phyloP scores from a whole-genome alignment of 1,140 invertebrate species.

The Bombus waltoni region DNA sequence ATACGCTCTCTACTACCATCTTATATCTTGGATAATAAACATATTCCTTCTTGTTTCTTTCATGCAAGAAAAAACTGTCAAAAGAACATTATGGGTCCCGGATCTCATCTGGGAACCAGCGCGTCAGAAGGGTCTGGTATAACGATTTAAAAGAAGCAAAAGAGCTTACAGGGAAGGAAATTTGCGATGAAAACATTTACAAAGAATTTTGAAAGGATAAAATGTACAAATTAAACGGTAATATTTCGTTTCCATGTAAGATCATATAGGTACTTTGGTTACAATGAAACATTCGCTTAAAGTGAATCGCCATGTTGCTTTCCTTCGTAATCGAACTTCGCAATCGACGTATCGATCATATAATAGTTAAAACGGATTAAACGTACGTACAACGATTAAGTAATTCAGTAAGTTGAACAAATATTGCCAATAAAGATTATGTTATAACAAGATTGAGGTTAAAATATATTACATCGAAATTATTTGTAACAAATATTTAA shows the following conservation, averaged over 20 bases:
- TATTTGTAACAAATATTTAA: not conserved
- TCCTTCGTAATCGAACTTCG: no score
- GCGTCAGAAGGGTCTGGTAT: slow-evolving; percentile 5
- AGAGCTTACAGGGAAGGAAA: not conserved
- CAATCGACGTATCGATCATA: no score
- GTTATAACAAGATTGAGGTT: not conserved
- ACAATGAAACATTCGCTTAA: not conserved
- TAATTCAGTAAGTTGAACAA: not conserved
- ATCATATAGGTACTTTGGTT: not conserved
- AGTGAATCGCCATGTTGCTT: not conserved
- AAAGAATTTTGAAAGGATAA: slow-evolving; percentile 41
- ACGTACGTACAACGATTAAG: no score
- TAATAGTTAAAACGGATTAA: no score
- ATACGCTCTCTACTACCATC: not conserved
- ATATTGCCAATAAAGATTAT: not conserved
- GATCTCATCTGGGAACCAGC: slow-evolving; percentile 58
- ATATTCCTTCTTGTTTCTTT: slow-evolving; percentile 4
- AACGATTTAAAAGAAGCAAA: slow-evolving; percentile 45
- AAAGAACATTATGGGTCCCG: slow-evolving; percentile 40
- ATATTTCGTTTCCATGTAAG: not conserved
- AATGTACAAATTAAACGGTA: not conserved
- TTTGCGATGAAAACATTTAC: not conserved
- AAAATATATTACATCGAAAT: not conserved
- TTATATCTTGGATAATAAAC: slow-evolving; percentile 10
- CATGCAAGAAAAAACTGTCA: not conserved